Evolutionary conservation across 2,797 vertebrate genomes (phyloP), one percentile per base, ranked within the genome.

Genomic region (Acrossocheilus wenchowensis): DNA sequence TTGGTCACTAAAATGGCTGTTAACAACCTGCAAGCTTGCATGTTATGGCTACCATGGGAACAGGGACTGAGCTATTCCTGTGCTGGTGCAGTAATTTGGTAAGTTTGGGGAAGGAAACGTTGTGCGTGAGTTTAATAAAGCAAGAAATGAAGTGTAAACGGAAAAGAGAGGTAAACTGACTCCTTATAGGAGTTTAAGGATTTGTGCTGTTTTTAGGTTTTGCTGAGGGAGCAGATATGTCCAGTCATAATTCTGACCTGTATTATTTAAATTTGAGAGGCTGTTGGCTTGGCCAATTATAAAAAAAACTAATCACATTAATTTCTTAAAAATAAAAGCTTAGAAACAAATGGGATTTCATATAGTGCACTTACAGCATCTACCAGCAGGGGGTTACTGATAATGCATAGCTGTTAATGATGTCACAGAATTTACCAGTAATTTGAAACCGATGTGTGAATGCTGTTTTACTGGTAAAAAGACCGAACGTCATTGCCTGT

Each of bases 11-110:
- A 71, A 80, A 91, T 69, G 78, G 78, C 84, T 85, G 91, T 94
- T 93, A 90, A 92, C 86, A 87, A 89, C 74, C 78, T 89, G 73
- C 90, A 91, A 72, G 86, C 88, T 90, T 89, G 78, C 87, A 91
- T 84, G 81, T 94, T 92, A 93, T 87, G 87, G 92, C 92, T 90
- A 89, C 92, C 91, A 91, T 92, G 93, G 92, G 93, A 95, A 92
- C 90, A 89, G 85, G 84, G 88, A 90, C 81, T 62, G 83, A 86
- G 66, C 71, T 74, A 87, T 87, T 83, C 78, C 85, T 78, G 80
- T 21, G 21, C 84, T 83, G 19, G n/a, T 60, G 41, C 64, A n/a
- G 84, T 81, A 79, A 87, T 84, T 87, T 87, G 73, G 82, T 62
- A 26, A 62, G 73, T 68, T 78, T 60, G 79, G 81, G 66, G 74